phyloP scores from a whole-genome alignment of 2,888 invertebrate genomes.

The Lypha dubia region DNA sequence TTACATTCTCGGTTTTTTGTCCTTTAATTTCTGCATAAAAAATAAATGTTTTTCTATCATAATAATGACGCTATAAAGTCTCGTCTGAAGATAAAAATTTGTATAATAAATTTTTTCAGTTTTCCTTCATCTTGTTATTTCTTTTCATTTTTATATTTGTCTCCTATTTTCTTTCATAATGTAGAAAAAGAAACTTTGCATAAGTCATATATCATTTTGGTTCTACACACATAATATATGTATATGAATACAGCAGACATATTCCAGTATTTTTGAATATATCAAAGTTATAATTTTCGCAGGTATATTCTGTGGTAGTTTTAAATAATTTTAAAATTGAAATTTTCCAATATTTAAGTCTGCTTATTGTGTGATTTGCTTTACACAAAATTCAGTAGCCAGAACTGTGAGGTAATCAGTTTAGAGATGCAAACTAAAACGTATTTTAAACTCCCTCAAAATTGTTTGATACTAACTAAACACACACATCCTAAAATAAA shows the following conservation, averaged over 20 bases:
- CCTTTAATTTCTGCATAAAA: conserved; percentile 63
- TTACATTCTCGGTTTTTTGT: conserved; percentile 44
- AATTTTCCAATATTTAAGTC: not conserved
- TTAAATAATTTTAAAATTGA: not conserved
- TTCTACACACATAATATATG: not conserved
- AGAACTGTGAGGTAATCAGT: not conserved
- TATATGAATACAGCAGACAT: not conserved
- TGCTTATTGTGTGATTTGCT: not conserved
- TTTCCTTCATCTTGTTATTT: conserved; percentile 48
- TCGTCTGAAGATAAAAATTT: conserved; percentile 68
- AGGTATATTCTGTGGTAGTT: not conserved
- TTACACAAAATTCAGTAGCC: not conserved
- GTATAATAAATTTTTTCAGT: conserved; percentile 49
- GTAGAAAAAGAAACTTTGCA: conserved; percentile 55
- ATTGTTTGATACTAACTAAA: conserved; percentile 22
- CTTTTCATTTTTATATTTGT: conserved; percentile 36
- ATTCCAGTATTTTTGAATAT: not conserved
- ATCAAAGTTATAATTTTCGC: not conserved
- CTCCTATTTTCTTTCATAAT: conserved; percentile 28
- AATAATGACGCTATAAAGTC: conserved; percentile 65
- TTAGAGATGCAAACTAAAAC: not conserved
- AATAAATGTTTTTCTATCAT: conserved; percentile 58
- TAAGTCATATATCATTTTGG: conserved; percentile 63
- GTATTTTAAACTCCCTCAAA: conserved; percentile 15
- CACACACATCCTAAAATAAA: conserved; percentile 3